Evolutionary conservation across 2,113 vertebrate species (phyloP).

Genomic region (Caracal caracal): DNA sequence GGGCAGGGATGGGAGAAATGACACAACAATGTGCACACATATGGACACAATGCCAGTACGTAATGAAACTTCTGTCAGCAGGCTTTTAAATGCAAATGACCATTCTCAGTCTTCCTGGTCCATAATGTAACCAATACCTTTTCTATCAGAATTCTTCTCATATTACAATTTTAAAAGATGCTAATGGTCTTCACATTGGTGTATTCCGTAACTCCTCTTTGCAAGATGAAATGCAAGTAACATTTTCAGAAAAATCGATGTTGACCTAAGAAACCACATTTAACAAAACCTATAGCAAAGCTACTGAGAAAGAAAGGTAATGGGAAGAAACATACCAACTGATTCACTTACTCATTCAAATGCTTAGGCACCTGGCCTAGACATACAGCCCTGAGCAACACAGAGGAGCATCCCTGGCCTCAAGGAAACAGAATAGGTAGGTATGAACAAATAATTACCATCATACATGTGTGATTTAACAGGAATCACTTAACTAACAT

Average conservation of each 20-base stretch:
- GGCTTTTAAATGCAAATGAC: slow-evolving; percentile 7
- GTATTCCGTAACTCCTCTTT: not conserved
- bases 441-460: not conserved
- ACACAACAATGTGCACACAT: not conserved
- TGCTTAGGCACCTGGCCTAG: not conserved
- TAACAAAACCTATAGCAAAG: not conserved
- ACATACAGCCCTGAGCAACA: not conserved
- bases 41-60: not conserved
- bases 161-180: not conserved
- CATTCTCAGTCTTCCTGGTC: not conserved
- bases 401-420: not conserved
- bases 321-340: not conserved
- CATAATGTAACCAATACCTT: not conserved
- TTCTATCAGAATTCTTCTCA: not conserved
- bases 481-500: not conserved
- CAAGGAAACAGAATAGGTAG: not conserved
- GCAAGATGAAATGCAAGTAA: not conserved
- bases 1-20: not conserved
- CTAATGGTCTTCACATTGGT: not conserved
- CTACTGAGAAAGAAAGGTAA: not conserved
- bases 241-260: slow-evolving; percentile 23
- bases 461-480: not conserved
- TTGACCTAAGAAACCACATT: not conserved
- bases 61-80: not conserved
- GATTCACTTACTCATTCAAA: not conserved